Conservation (phyloP, 2,888 invertebrate genomes). For the Anodontia alba region DNA sequence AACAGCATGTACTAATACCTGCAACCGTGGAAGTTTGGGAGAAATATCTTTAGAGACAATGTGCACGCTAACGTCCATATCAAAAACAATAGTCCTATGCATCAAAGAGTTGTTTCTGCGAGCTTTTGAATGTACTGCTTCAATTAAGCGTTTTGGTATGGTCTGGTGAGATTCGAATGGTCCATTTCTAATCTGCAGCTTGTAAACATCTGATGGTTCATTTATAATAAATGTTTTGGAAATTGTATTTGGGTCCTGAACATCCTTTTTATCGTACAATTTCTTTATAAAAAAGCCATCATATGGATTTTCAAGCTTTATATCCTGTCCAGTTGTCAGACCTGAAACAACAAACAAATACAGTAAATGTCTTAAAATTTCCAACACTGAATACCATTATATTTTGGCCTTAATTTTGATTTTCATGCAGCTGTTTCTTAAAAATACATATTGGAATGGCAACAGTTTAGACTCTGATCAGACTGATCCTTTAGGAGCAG, state of each 20-base stretch:
- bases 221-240: slow-evolving; percentile 96
- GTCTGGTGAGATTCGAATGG: slow-evolving; percentile 98
- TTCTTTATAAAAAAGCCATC: slow-evolving; percentile 83
- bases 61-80: slow-evolving; percentile 95
- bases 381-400: too few relatives aligned
- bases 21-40: slow-evolving; percentile 94
- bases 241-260: slow-evolving; percentile 85
- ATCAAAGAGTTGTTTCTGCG: slow-evolving; percentile 49
- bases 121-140: slow-evolving; percentile 49
- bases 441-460: too few relatives aligned
- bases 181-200: slow-evolving; percentile 96
- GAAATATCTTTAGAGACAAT: slow-evolving; percentile 94
- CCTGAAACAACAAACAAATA: slow-evolving; percentile 66
- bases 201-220: slow-evolving; percentile 95
- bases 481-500: too few relatives aligned
- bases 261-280: slow-evolving; percentile 85
- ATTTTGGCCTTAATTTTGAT: too few relatives aligned
- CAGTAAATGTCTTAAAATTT: neutral
- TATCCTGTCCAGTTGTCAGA: slow-evolving; percentile 72
- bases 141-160: slow-evolving; percentile 55
- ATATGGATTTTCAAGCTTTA: slow-evolving; percentile 78
- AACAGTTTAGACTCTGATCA: too few relatives aligned
- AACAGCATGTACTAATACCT: slow-evolving; percentile 94
- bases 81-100: slow-evolving; percentile 71
- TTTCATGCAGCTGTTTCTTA: too few relatives aligned